These are phyloP conservation scores for Caiman crocodilus DNA, from an alignment of 2,797 vertebrate species.

Conservation along the genomic window DNA sequence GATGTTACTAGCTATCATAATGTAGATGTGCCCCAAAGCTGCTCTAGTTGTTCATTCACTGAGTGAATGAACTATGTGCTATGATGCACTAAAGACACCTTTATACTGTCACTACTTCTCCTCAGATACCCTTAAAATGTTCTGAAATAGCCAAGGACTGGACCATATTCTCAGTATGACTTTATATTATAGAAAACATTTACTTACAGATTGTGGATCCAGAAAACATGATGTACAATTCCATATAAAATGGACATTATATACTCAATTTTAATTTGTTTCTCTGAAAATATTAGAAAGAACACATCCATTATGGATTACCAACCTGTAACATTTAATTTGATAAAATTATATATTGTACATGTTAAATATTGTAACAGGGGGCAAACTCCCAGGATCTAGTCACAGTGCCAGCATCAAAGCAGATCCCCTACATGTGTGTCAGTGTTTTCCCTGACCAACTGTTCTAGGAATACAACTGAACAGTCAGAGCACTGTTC, in stretches of 20 bases:
- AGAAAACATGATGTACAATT: background rate
- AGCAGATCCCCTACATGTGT: too few species aligned
- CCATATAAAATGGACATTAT: background rate
- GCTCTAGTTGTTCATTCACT: background rate
- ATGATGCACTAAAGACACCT: background rate
- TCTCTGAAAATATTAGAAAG: background rate
- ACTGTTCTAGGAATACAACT: too few species aligned
- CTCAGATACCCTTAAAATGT: background rate
- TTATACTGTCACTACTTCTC: background rate
- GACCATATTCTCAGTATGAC: background rate
- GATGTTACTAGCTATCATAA: background rate
- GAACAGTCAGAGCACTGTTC: background rate
- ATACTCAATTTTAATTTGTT: background rate
- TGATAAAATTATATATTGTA: background rate
- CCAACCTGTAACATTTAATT: background rate
- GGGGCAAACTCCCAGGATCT: too few species aligned
- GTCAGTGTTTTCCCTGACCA: too few species aligned
- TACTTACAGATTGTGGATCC: background rate
- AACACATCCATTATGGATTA: background rate
- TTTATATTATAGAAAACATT: background rate
- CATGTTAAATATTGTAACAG: too few species aligned
- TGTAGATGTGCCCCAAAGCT: background rate
- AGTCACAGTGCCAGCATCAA: too few species aligned
- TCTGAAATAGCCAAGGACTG: background rate
- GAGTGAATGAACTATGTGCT: too few species aligned